A percentile compares a stretch with the other conserved stretches of the same genome.
Evolutionary conservation across 2,797 vertebrate species (phyloP).

Genomic region (Siniperca scherzeri): DNA sequence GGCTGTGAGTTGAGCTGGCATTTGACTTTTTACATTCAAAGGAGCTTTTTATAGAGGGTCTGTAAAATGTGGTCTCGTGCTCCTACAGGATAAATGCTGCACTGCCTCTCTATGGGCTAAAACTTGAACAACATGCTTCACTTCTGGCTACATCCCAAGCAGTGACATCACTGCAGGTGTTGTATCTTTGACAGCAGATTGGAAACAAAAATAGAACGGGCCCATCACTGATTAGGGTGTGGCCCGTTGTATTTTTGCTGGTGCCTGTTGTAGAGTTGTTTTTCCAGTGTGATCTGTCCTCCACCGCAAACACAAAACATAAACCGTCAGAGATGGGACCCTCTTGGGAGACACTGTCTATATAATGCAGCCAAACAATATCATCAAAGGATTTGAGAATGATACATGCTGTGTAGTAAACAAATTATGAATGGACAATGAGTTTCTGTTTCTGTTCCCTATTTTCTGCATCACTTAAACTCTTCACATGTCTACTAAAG

Average conservation of each 20-base stretch:
- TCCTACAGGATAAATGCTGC: constrained; percentile 13
- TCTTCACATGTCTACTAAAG: background rate
- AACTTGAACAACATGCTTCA: background rate
- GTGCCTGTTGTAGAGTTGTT: background rate
- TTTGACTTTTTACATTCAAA: constrained; percentile 43
- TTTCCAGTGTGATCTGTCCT: constrained; percentile 13
- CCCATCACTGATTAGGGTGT: constrained; percentile 11
- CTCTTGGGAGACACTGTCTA: background rate
- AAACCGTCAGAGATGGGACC: background rate
- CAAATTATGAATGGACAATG: background rate
- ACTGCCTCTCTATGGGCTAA: background rate
- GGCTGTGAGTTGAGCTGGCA: background rate
- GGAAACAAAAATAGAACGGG: background rate
- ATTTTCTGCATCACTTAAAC: constrained; percentile 15
- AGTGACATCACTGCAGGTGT: constrained; percentile 22
- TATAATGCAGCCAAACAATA: background rate
- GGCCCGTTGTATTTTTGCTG: background rate
- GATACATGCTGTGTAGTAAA: constrained; percentile 3
- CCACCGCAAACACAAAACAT: background rate
- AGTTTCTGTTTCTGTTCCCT: background rate
- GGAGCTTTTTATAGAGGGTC: constrained; percentile 5
- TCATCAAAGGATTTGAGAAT: background rate
- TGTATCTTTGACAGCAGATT: background rate
- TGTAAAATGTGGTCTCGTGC: background rate
- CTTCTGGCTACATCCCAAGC: background rate